Conservation (phyloP, 2,797 vertebrate species). For the Gymnopithys bicolor region DNA sequence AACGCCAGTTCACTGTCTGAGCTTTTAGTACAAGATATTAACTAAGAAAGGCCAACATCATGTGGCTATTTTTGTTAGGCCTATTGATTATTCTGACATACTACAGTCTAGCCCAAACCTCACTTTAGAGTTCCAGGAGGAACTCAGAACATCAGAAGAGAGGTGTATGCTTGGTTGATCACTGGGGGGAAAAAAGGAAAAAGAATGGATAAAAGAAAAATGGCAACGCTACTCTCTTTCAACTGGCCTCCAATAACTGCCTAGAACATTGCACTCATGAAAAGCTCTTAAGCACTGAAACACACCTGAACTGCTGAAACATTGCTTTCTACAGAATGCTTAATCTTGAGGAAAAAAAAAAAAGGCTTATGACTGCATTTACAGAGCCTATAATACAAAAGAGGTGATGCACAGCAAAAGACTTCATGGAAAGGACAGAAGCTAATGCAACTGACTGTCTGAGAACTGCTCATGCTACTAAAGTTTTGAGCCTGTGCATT, state of each 20-base stretch:
- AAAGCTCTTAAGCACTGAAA: neutral
- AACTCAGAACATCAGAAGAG: neutral
- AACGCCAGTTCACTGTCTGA: neutral
- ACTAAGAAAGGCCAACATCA: neutral
- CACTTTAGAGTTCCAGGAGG: neutral
- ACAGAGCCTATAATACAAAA: neutral
- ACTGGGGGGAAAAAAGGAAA: fast-evolving
- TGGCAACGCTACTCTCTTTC: neutral
- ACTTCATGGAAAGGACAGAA: neutral
- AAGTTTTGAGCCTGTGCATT: neutral
- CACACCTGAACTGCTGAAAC: neutral
- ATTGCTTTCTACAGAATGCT: neutral
- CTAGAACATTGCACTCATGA: neutral
- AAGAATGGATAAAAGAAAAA: neutral
- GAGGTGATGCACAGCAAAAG: neutral
- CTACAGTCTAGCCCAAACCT: neutral
- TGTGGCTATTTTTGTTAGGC: neutral
- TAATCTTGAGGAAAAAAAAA: neutral
- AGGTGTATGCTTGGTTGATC: neutral
- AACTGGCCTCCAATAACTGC: neutral
- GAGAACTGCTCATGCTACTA: neutral
- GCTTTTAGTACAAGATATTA: neutral
- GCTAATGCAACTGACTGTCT: neutral
- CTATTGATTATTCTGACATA: neutral
- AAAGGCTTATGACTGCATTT: neutral